Conservation (phyloP, 2,797 vertebrate species). For the Onychomys leucogaster region DNA sequence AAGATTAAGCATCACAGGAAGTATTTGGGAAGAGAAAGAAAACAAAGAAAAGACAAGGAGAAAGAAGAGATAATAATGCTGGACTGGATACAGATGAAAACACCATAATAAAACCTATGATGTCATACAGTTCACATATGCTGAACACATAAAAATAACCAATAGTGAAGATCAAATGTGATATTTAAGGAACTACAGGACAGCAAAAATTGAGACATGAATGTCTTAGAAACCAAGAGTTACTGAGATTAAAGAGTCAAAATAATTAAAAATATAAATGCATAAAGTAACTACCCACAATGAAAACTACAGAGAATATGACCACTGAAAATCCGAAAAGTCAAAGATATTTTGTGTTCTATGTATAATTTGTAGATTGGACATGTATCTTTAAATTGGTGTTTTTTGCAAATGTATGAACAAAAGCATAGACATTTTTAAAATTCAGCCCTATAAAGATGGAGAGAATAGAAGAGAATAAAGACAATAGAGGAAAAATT, state of each 20-base stretch:
- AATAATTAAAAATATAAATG: not conserved
- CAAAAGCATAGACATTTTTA: not conserved
- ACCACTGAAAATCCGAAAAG: not conserved
- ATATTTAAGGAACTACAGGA: not conserved
- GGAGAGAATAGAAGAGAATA: not conserved
- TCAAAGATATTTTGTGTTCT: not conserved
- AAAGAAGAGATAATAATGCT: too few species aligned
- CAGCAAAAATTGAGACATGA: not conserved
- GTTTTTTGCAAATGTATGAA: slow-evolving; percentile 4
- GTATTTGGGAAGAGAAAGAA: not conserved
- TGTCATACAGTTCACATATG: too few species aligned
- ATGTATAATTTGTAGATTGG: not conserved
- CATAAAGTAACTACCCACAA: not conserved
- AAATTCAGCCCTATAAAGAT: not conserved
- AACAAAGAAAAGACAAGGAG: too few species aligned
- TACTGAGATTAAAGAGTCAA: not conserved
- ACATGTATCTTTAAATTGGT: not conserved
- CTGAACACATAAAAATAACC: not conserved
- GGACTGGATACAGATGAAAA: not conserved
- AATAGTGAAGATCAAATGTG: not conserved
- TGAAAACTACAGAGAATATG: not conserved
- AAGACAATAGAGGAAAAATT: not conserved
- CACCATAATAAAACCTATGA: too few species aligned
- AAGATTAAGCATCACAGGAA: not conserved
- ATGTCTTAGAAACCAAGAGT: slow-evolving; percentile 12